Conservation (phyloP, 2,888 invertebrate species). For the Theristus sp. region DNA sequence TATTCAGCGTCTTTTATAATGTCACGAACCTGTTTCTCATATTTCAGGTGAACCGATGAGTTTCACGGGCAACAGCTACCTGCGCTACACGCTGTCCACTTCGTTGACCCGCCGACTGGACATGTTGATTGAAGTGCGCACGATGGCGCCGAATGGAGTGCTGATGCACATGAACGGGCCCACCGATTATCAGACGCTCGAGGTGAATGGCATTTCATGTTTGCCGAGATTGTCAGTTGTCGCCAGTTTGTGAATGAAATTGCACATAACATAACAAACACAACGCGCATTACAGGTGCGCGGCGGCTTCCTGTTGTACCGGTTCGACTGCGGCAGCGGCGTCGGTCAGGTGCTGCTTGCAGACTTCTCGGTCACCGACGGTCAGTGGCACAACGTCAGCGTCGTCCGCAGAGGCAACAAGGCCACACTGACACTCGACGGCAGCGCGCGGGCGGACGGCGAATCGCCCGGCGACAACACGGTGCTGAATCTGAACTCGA, state of each 20-base stretch:
- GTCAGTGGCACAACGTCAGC: constrained; percentile 57
- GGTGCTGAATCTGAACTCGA: constrained; percentile 62
- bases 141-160: constrained; percentile 61
- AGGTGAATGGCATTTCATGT: constrained; percentile 45
- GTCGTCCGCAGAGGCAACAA: constrained; percentile 50
- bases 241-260: too few relatives aligned
- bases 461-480: constrained; percentile 61
- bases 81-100: constrained; percentile 45
- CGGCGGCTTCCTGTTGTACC: constrained; percentile 67
- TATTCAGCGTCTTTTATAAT: too few relatives aligned
- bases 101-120: constrained; percentile 55
- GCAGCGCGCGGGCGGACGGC: constrained; percentile 38
- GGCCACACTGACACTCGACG: constrained; percentile 31
- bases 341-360: constrained; percentile 45
- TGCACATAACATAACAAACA: too few relatives aligned
- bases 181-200: constrained; percentile 65
- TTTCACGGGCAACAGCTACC: constrained; percentile 60
- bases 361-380: constrained; percentile 42
- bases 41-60: constrained; percentile 44
- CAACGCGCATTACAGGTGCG: constrained; percentile 41
- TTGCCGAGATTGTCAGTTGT: too few relatives aligned
- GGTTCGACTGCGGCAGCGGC: constrained; percentile 78
- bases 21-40: too few relatives aligned
- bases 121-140: constrained; percentile 58
- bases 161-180: constrained; percentile 65